Conservation (phyloP, 2,888 invertebrate species). For the Onthophagus sagittarius region DNA sequence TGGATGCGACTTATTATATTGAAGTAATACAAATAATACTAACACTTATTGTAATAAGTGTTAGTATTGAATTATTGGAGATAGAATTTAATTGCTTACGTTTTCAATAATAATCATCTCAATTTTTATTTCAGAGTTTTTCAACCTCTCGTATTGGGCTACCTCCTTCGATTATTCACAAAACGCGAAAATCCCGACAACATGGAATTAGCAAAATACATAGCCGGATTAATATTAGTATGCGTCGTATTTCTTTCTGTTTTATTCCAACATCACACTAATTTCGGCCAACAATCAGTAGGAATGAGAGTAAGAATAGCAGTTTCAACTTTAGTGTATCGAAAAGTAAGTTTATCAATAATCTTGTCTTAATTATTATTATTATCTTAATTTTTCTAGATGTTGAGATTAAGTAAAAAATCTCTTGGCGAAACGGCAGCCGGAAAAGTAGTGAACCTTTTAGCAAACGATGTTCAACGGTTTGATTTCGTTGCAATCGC, state of each 20-base stretch:
- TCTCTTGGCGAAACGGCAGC: conserved; percentile 77
- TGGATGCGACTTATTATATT: no score
- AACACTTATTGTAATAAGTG: no score
- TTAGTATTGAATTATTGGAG: no score
- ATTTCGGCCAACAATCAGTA: conserved; percentile 54
- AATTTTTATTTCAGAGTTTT: conserved; percentile 52
- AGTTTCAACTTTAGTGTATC: conserved; percentile 68
- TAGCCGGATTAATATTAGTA: conserved; percentile 28
- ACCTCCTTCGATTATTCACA: conserved; percentile 57
- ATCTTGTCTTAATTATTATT: background rate
- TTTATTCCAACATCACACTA: conserved; percentile 57
- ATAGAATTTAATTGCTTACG: background rate
- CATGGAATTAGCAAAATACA: conserved; percentile 25
- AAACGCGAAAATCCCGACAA: conserved; percentile 28
- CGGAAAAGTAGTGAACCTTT: conserved; percentile 77
- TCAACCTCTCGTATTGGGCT: conserved; percentile 59
- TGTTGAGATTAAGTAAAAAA: conserved; percentile 59
- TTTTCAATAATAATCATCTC: background rate
- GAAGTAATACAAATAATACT: no score
- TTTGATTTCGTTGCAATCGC: conserved; percentile 69
- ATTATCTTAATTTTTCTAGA: conserved; percentile 40
- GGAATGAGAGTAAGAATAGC: conserved; percentile 73
- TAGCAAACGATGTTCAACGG: conserved; percentile 80
- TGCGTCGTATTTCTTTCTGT: conserved; percentile 23
- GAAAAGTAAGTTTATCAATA: conserved; percentile 58